A percentile compares a stretch with the other conserved stretches of the same genome.
phyloP scores from a whole-genome alignment of 2,797 vertebrate genomes.

The Lacerta agilis region DNA sequence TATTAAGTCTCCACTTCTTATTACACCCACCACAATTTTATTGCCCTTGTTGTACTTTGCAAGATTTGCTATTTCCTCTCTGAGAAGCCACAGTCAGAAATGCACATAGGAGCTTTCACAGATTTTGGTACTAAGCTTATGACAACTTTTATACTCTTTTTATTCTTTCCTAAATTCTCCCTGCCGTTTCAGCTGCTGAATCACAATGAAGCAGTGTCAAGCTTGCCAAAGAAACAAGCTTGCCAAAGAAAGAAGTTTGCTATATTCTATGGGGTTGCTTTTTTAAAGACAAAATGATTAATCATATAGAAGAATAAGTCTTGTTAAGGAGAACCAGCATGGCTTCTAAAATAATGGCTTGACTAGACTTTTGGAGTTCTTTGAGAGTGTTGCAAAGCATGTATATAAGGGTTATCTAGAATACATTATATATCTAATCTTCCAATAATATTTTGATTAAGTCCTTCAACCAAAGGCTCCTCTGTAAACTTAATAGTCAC shows the following conservation, averaged over 20 bases:
- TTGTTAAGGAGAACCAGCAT: not conserved
- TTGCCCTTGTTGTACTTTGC: conserved; percentile 4
- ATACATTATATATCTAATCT: not conserved
- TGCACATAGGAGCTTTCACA: not conserved
- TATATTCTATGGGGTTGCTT: not conserved
- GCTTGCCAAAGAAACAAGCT: not conserved
- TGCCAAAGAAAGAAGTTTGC: not conserved
- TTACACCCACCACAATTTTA: conserved; percentile 9
- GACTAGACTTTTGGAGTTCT: not conserved
- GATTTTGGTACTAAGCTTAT: not conserved
- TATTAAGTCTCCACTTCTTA: not conserved
- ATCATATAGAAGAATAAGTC: not conserved
- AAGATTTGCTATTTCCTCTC: conserved; percentile 1
- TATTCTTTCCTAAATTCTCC: not conserved
- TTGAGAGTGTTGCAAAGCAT: not conserved
- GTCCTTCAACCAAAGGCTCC: not conserved
- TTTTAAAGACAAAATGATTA: not conserved
- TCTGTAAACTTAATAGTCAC: not conserved
- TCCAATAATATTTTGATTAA: no score
- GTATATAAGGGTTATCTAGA: not conserved
- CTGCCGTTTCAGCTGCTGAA: conserved; percentile 6
- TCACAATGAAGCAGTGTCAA: not conserved
- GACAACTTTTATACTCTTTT: conserved; percentile 3
- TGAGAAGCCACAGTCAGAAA: not conserved
- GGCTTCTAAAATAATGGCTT: not conserved